Base-by-base conservation (phyloP, 2,797 vertebrate genomes). In the Cercopithecus petaurista region DNA sequence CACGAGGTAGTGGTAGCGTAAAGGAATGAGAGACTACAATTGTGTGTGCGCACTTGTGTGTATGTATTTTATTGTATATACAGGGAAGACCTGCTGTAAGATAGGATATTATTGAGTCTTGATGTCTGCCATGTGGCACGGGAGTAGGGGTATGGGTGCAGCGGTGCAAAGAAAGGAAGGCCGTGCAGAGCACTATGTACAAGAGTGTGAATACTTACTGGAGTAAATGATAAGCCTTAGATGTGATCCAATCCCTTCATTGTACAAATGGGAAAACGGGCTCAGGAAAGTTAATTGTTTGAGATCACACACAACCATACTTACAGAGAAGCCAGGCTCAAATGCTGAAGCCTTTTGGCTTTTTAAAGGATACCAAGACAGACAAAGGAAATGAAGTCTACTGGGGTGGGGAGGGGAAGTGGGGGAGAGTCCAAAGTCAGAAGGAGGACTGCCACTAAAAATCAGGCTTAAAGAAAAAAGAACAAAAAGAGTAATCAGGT, bases 291-390 rank as follows among this genome's bases (percentile, higher is more conserved):
- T 80, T 50, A 89, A 22, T 92, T 94, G 89, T 90, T 19, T 50
- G 80, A 95, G 36, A 72, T 85, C 61, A 59, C 30, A 75, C 33
- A 73, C 36, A 93, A 33, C 13, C 41, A 28, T 36, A 43, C 24
- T 13, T 17, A 52, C 33, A 70, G 43, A 88, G 72, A 70, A n/a
- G 75, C 24, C 73, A 67, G 77, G 36, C 64, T 92, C 73, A 73
- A 90, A 76, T 81, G 48, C 76, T 95, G 52, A 86, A 80, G 81
- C 76, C n/a, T 87, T 82, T 72, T 81, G 75, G 39, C 52, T 81
- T 94, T 95, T 81, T 43, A 46, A 93, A 81, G 30, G 61, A 90
- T 96, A 52, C 30, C 55, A 75, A 90, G 64, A 85, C 24, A 84
- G 64, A 64, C 61, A 73, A 85, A 91, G 48, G 76, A 80, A 86